These are phyloP conservation scores for Halictus rubicundus DNA, from an alignment of 1,140 invertebrate species.

Conservation along the genomic window DNA sequence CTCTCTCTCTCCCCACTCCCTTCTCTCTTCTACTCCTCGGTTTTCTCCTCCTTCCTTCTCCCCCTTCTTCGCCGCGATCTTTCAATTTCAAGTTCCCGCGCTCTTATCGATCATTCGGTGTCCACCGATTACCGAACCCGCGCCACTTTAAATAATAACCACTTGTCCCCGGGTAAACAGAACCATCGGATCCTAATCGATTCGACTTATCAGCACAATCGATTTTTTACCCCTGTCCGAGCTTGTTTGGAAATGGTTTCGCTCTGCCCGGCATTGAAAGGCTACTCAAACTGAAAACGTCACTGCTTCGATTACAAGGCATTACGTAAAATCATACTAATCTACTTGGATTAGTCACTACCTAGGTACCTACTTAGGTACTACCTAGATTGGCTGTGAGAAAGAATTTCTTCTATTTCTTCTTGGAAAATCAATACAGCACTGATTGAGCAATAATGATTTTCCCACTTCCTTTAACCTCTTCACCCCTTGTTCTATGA, in stretches of 20 bases:
- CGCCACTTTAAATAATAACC: slow-evolving; percentile 14
- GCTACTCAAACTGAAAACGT: no score
- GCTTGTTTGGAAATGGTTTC: slow-evolving; percentile 2
- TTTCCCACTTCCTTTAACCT: no score
- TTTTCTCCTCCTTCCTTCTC: not conserved
- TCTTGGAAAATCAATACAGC: no score
- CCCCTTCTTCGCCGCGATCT: not conserved
- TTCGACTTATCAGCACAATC: not conserved
- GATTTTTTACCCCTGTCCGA: not conserved
- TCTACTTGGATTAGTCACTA: no score
- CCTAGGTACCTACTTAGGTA: no score
- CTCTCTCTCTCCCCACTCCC: not conserved
- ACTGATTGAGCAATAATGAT: no score
- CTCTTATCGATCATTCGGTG: not conserved
- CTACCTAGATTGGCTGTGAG: no score
- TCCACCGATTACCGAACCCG: not conserved
- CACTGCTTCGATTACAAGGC: no score
- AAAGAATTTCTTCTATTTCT: no score
- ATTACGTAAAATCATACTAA: no score
- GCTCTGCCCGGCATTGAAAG: no score
- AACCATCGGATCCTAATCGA: not conserved
- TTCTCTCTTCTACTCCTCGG: not conserved
- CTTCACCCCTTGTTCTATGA: no score
- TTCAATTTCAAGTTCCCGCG: slow-evolving; percentile 24
- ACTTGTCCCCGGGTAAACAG: not conserved